Percentiles rank a stretch among this genome's conserved stretches.
Evolutionary conservation across 2,113 vertebrate genomes (phyloP).

Genomic region (Bagarius yarrelli): DNA sequence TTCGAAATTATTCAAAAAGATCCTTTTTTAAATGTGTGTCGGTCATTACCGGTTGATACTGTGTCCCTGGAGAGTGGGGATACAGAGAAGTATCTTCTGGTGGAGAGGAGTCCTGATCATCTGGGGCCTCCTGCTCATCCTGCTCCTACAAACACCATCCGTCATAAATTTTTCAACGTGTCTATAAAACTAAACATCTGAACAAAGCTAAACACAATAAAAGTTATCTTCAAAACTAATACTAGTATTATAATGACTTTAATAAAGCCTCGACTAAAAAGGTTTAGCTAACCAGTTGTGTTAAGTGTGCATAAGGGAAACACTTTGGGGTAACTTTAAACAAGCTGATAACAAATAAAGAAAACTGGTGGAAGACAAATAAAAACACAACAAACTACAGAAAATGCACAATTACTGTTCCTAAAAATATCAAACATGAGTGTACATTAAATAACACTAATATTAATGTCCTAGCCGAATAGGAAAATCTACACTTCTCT

Average conservation of each 20-base stretch:
- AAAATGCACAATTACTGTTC: constrained; percentile 3
- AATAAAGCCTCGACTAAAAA: background rate
- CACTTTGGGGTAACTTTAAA: background rate
- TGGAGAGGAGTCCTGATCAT: constrained; percentile 95
- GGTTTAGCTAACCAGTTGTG: background rate
- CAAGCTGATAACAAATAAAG: background rate
- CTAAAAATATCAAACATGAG: background rate
- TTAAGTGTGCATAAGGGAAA: background rate
- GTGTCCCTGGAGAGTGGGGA: constrained; percentile 93
- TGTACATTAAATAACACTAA: background rate
- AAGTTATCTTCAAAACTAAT: background rate
- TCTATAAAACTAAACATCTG: background rate
- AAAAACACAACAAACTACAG: constrained; percentile 4
- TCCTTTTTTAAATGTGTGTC: background rate
- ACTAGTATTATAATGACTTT: background rate
- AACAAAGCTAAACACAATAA: background rate
- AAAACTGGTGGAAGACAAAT: constrained; percentile 14
- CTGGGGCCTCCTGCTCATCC: constrained; percentile 95
- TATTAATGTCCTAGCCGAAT: background rate
- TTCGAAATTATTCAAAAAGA: background rate
- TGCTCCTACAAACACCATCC: constrained; percentile 78
- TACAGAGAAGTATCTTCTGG: constrained; percentile 97
- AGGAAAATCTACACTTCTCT: background rate
- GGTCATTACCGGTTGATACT: constrained; percentile 88
- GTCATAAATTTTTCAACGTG: background rate